Base-by-base conservation (phyloP, 2,888 invertebrate species). In the Bimastos eiseni region DNA sequence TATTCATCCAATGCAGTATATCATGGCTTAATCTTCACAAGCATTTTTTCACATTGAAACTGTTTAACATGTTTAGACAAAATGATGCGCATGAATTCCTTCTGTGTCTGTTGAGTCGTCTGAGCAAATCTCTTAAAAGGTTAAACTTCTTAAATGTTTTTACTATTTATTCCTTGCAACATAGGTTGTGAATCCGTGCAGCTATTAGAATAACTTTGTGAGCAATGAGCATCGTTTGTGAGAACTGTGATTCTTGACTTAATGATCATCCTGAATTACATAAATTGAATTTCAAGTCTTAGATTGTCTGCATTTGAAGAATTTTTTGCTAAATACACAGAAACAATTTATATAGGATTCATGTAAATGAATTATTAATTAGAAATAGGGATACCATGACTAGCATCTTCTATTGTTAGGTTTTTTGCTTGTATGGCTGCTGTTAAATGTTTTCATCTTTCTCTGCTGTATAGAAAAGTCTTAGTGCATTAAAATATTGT, bases 1-100 rank as follows among this genome's bases (percentile, higher is more conserved):
- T 70, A 70, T 55, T 30, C 24, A 55, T n/a, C 2, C 70, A 70
- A n/a, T 70, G 17, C 30, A n/a, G 11, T 70, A 8, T 17, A 70
- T 70, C 70, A 70, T 70, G n/a, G 70, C 30, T 70, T 70, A 4
- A 70, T n/a, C 1, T n/a, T n/a, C n/a, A n/a, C 70, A n/a, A n/a
- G n/a, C 11, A 30, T 70, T 70, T 70, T 30, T 70, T n/a, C 17
- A 6, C 30, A 70, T 70, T 70, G 30, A 70, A n/a, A 86, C 15
- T 86, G 36, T 86, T 86, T 34, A 37, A 36, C n/a, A n/a, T n/a
- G n/a, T 33, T 86, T 36, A 86, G 86, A 5, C 86, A 86, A 37
- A 86, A 86, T 86, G 86, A 86, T 86, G 86, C 86, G 15, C 86
- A 86, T 34, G 86, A 86, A 37, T 86, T 86, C 36, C 86, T 86